Percentiles rank a stretch among this genome's conserved stretches.
phyloP scores from a whole-genome alignment of 2,888 invertebrate species.

The Tinea pellionella region DNA sequence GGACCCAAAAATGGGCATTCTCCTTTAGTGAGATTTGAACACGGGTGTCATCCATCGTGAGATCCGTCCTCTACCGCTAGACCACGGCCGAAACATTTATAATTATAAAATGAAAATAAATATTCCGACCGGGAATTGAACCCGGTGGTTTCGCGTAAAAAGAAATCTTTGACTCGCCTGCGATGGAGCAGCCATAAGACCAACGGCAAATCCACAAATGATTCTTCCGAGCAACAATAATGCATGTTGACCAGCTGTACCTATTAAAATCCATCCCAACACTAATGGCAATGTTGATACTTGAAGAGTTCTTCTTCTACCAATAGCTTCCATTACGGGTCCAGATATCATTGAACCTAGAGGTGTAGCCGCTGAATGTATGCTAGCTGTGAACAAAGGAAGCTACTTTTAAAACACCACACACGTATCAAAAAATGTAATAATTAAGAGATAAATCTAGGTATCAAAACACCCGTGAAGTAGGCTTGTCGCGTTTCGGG shows the following conservation, averaged over 20 bases:
- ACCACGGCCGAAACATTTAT: too few species aligned
- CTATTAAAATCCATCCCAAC: slow-evolving; percentile 76
- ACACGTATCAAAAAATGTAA: too few species aligned
- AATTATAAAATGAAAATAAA: too few species aligned
- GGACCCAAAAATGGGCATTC: too few species aligned
- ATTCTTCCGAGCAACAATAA: slow-evolving; percentile 74
- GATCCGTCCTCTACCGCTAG: too few species aligned
- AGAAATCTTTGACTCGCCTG: slow-evolving; percentile 65
- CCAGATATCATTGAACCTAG: slow-evolving; percentile 79
- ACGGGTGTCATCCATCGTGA: too few species aligned
- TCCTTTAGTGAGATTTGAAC: too few species aligned
- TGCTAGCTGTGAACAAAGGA: slow-evolving; percentile 69
- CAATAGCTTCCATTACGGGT: slow-evolving; percentile 76
- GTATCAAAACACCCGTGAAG: too few species aligned
- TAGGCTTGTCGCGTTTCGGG: too few species aligned
- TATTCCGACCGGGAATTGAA: too few species aligned
- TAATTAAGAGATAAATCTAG: neutral
- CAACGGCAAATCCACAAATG: slow-evolving; percentile 78
- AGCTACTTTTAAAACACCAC: too few species aligned
- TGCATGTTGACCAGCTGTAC: slow-evolving; percentile 67
- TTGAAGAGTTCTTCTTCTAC: slow-evolving; percentile 74
- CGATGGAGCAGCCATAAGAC: slow-evolving; percentile 78
- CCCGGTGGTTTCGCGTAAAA: neutral
- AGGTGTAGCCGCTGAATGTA: slow-evolving; percentile 83
- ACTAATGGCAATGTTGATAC: slow-evolving; percentile 74